Conservation (phyloP, 2,113 vertebrate genomes). For the Poeciliopsis prolifica region DNA sequence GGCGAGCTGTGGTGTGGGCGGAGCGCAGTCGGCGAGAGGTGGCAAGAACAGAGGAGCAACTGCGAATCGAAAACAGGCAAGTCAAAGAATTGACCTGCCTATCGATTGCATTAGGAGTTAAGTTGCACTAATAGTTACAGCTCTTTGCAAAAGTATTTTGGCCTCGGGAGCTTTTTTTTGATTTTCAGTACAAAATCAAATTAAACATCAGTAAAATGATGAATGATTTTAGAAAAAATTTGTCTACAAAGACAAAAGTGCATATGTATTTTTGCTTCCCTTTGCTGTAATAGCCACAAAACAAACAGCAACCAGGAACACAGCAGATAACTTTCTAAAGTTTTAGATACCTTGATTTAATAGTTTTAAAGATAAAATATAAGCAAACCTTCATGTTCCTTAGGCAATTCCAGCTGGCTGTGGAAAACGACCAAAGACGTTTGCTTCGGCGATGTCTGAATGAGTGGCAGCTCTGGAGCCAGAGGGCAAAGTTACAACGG, state of each 20-base stretch:
- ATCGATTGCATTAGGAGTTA: rapidly evolving
- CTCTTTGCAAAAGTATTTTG: background rate
- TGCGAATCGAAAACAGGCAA: conserved; percentile 88
- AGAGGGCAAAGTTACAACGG: conserved; percentile 70
- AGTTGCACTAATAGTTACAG: background rate
- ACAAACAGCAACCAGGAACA: background rate
- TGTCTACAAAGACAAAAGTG: too few relatives aligned
- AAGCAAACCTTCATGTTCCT: background rate
- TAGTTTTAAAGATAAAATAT: conserved; percentile 5
- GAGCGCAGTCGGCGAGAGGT: conserved; percentile 78
- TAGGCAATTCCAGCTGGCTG: conserved; percentile 85
- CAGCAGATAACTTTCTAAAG: background rate
- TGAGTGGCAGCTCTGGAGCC: conserved; percentile 87
- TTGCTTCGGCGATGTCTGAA: conserved; percentile 80
- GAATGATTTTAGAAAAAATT: too few relatives aligned
- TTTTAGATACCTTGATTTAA: too few relatives aligned
- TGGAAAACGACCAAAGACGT: conserved; percentile 79
- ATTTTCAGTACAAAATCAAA: background rate
- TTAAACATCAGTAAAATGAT: background rate
- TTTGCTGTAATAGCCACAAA: background rate
- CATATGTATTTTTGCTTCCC: too few relatives aligned
- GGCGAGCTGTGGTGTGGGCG: conserved; percentile 85
- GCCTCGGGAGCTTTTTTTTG: too few relatives aligned
- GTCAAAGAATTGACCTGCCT: background rate
- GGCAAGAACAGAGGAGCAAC: conserved; percentile 77